Conservation (phyloP, 2,113 vertebrate species). For the Ophiodon elongatus region DNA sequence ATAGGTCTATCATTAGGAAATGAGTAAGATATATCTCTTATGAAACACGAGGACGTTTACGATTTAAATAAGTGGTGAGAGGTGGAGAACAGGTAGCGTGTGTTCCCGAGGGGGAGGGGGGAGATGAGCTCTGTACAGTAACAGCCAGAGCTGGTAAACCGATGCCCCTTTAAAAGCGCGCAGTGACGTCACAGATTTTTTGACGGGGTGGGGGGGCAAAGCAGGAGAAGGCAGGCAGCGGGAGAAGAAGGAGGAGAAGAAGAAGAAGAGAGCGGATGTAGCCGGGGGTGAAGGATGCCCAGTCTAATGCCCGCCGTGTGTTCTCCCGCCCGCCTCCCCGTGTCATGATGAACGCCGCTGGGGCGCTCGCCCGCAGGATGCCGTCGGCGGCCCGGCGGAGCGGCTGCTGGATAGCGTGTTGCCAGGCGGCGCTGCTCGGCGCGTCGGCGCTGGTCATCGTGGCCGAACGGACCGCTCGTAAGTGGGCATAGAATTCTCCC, state of each 20-base stretch:
- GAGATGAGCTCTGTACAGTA: not conserved
- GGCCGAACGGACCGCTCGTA: conserved; percentile 84
- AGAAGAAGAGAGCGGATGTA: conserved; percentile 56
- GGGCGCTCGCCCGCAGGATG: conserved; percentile 73
- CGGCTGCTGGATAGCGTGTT: conserved; percentile 83
- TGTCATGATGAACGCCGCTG: conserved; percentile 74
- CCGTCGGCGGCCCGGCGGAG: conserved; percentile 75
- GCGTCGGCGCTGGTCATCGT: conserved; percentile 83
- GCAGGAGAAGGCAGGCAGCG: conserved; percentile 42
- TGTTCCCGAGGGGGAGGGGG: not conserved
- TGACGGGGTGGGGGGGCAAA: conserved; percentile 15
- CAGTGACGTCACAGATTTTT: conserved; percentile 81
- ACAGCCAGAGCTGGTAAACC: not conserved
- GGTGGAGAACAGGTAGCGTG: not conserved
- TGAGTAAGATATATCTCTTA: not conserved
- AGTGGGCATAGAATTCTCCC: conserved; percentile 68
- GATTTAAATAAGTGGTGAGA: not conserved
- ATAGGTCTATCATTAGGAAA: not conserved
- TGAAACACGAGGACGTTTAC: not conserved
- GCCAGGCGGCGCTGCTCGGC: conserved; percentile 82
- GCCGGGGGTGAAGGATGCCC: conserved; percentile 62
- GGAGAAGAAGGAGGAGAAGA: conserved; percentile 33
- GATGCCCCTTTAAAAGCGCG: conserved; percentile 75
- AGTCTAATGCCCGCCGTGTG: conserved; percentile 56
- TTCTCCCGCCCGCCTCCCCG: conserved; percentile 17